phyloP scores from a whole-genome alignment of 2,113 vertebrate genomes.

The Nesogale talazaci region DNA sequence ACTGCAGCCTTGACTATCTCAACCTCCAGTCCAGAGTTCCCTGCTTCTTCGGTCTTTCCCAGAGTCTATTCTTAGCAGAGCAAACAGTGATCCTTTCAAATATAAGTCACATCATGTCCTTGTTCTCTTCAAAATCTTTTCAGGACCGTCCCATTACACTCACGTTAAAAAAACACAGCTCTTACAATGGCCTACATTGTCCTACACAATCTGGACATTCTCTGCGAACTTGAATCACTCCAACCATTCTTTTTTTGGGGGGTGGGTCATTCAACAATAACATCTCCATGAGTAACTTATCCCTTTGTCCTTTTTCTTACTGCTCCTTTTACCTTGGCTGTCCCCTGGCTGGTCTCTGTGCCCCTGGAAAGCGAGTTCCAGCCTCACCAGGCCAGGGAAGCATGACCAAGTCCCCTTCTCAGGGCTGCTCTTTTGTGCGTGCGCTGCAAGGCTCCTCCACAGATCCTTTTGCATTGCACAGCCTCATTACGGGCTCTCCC shows the following conservation, averaged over 20 bases:
- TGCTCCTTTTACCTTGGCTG: not conserved
- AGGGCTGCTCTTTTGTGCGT: not conserved
- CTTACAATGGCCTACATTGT: not conserved
- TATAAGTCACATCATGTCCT: not conserved
- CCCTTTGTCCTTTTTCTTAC: not conserved
- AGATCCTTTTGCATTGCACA: not conserved
- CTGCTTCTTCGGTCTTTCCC: not conserved
- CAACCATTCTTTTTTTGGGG: not conserved
- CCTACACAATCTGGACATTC: slow-evolving; percentile 9
- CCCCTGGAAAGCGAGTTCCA: slow-evolving; percentile 20
- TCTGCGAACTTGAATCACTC: not conserved
- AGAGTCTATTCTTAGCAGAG: not conserved
- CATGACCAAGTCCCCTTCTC: not conserved
- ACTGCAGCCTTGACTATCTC: not conserved
- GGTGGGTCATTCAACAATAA: not conserved
- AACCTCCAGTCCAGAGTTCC: not conserved
- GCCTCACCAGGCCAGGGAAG: not conserved
- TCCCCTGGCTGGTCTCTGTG: not conserved
- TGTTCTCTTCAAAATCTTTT: slow-evolving; percentile 30
- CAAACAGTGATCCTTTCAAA: too few relatives aligned
- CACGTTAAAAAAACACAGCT: not conserved
- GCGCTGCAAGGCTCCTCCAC: not conserved
- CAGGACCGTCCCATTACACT: slow-evolving; percentile 6
- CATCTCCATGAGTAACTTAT: not conserved
- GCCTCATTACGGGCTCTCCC: not conserved